Percentiles rank a stretch among this genome's conserved stretches.
These are phyloP conservation scores for Bombus polaris DNA, from an alignment of 1,140 invertebrate species.

Conservation along the genomic window DNA sequence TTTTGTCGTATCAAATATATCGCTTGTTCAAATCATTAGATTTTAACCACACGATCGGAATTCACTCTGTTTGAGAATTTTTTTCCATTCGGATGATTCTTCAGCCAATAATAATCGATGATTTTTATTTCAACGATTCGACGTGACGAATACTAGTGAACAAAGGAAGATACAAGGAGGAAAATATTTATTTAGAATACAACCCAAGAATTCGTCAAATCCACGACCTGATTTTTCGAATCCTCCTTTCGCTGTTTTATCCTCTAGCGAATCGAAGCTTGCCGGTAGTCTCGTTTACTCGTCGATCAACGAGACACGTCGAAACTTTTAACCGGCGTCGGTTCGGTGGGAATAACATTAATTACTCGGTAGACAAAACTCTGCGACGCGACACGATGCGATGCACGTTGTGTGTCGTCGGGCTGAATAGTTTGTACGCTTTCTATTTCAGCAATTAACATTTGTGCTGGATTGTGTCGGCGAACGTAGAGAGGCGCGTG, in stretches of 20 bases:
- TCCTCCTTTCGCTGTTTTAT: neutral
- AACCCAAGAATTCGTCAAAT: neutral
- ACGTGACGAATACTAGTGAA: too few relatives aligned
- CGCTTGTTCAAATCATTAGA: neutral
- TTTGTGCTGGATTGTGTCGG: constrained; percentile 46
- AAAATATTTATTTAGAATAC: neutral
- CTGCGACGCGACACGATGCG: neutral
- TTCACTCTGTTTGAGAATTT: neutral
- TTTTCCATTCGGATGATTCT: too few relatives aligned
- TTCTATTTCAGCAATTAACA: constrained; percentile 60
- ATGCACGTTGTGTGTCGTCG: neutral
- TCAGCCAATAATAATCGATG: too few relatives aligned
- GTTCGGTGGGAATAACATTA: constrained; percentile 38
- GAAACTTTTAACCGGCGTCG: constrained; percentile 19
- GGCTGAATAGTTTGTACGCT: constrained; percentile 47
- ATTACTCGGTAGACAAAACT: constrained; percentile 40
- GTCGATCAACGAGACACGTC: constrained; percentile 32
- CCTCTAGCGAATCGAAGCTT: neutral
- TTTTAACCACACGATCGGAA: neutral
- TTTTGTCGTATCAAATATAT: neutral
- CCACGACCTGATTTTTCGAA: neutral
- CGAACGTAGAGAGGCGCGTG: constrained; percentile 17
- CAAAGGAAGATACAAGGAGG: neutral
- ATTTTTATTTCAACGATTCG: too few relatives aligned
- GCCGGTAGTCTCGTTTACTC: constrained; percentile 7